These are phyloP conservation scores for Pampusana beccarii DNA, from an alignment of 2,113 vertebrate species.

Conservation along the genomic window DNA sequence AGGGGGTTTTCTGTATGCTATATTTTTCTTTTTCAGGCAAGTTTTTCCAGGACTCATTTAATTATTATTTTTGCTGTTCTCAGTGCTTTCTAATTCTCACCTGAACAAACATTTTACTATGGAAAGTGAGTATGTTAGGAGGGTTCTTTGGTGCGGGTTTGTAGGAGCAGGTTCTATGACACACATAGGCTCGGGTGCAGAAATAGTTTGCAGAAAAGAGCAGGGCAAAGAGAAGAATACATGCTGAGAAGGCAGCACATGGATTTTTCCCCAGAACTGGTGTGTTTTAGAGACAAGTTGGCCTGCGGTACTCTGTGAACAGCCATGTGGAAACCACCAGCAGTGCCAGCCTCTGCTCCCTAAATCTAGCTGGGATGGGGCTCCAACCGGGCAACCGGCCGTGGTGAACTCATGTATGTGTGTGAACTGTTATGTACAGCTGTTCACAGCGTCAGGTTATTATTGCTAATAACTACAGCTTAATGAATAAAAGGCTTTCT, in stretches of 20 bases:
- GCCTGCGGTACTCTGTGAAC: neutral
- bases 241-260: neutral
- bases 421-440: neutral
- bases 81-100: neutral
- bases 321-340: neutral
- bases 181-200: neutral
- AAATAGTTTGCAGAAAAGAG: neutral
- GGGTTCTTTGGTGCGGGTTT: neutral
- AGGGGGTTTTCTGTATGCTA: rapidly evolving
- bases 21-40: neutral
- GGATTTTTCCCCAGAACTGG: neutral
- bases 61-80: neutral
- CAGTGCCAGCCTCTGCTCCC: neutral
- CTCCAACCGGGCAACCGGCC: no score
- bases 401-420: no score
- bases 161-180: neutral
- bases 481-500: neutral
- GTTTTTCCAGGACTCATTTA: neutral
- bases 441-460: no score
- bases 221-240: no score
- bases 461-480: neutral
- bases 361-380: no score
- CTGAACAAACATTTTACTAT: neutral
- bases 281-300: neutral
- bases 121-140: neutral